Evolutionary conservation across 1,140 invertebrate species (phyloP), one percentile per base, ranked within the genome.

Genomic region (Dendrolimus kikuchii): DNA sequence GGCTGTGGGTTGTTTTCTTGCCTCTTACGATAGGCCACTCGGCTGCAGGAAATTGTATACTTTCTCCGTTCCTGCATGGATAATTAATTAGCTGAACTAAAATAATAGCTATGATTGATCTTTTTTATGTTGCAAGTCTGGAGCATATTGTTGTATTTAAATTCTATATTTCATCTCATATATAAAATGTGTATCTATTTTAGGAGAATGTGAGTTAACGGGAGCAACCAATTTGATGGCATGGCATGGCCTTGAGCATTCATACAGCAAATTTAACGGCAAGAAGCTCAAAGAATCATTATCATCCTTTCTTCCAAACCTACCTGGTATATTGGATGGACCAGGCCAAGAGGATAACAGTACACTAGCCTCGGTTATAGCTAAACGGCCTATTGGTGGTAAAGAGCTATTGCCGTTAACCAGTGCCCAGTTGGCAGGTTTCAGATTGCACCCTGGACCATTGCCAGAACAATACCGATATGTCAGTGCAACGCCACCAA

Each of bases 211-310:
- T 82, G 96, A 98, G 88, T 88, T 98, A 55, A 98, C 97, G 49
- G 98, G 97, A 57, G 96, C 96, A 71, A 98, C 95, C 63, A 99
- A 99, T 91, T 92, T 99, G 82, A 98, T 99, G 94, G 93, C 93
- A 65, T 94, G 96, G 90, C 95, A 99, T 93, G 95, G 95, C 52
- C 89, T 99, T 45, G 96, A 99, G 88, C 97, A 99, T 88, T 97
- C 97, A 23, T 98, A 98, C 82, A 98, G 95, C 88, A 99, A 98
- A 90, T 98, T 98, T 87, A 98, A 96, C 89, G 96, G 96, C n/a
- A 97, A 98, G 77, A 98, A 97, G 87, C 90, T 98, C 5, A 98
- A 98, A 80, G 97, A 99, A 83, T 96, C 96, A 56, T 84, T 99
- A 46, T 98, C 96, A 41, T 96, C 97, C 8, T 99, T 99, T 82